Base-by-base conservation (phyloP, 1,140 invertebrate species). In the Pogonomyrmex californicus region DNA sequence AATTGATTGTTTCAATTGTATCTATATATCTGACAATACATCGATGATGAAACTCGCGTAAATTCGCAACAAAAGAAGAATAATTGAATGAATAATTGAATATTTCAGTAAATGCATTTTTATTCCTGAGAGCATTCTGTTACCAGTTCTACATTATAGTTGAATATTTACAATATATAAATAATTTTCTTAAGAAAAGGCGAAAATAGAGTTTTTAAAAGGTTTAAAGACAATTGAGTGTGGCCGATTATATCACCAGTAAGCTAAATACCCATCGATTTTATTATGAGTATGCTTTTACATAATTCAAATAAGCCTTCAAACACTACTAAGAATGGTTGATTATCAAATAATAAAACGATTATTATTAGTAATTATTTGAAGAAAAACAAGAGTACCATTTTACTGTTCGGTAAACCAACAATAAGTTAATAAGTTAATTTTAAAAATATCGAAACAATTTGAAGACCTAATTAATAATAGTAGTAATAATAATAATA, bases 391-490 rank as follows among this genome's bases (percentile, higher is more conserved):
- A 58, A 41, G 3, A 30, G 23, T 65, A 41, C 6, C 2, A 23
- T 41, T 2, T 41, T 4, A 41, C 7, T 66, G 41, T n/a, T 41
- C 68, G 10, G n/a, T 41, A 71, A 75, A 47, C 0, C 36, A 73
- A 33, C 17, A 49, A 38, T 23, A 44, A 56, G 12, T 14, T 10
- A 56, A 38, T 73, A 12, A 56, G 38, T 83, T 60, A 58, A 7
- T 82, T 60, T 60, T 47, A n/a, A 62, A 60, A 41, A 49, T 83
- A 60, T 38, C 7, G 41, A 47, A 36, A 82, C 38, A 23, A 58
- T 17, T 60, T 12, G 14, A 82, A 41, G 54, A 73, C 17, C 41
- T 83, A 83, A 73, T 60, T 73, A 41, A 73, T 54, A 73, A 82
- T 71, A 83, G 47, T 68, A 65, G 33, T 33, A 60, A 54, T 54